Evolutionary conservation across 2,113 vertebrate genomes (phyloP).

Genomic region (Mustela nigripes): DNA sequence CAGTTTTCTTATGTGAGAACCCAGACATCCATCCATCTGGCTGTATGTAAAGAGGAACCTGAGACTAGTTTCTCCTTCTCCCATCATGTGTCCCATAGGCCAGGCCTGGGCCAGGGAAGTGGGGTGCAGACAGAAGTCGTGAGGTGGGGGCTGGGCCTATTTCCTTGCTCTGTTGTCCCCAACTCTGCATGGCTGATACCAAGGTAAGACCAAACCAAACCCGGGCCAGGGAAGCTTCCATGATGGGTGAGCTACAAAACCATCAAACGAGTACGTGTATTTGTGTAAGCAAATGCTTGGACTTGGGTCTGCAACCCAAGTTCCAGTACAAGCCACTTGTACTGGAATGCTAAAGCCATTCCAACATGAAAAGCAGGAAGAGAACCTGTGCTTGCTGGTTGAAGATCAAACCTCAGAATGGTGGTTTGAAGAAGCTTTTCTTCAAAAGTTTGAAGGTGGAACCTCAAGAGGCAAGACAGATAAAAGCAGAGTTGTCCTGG

Average conservation of each 20-base stretch:
- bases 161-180: background rate
- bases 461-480: slow-evolving; percentile 52
- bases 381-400: slow-evolving; percentile 75
- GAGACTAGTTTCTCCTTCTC: background rate
- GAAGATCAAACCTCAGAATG: slow-evolving; percentile 68
- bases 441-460: slow-evolving; percentile 66
- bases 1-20: background rate
- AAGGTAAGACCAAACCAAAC: slow-evolving; percentile 23
- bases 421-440: slow-evolving; percentile 65
- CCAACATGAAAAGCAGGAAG: slow-evolving; percentile 59
- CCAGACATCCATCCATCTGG: background rate
- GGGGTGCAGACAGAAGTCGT: background rate
- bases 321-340: background rate
- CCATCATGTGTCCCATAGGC: background rate
- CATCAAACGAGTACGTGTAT: background rate
- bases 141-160: background rate
- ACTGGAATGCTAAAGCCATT: background rate
- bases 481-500: slow-evolving; percentile 64
- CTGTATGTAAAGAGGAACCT: background rate
- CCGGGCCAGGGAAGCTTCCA: background rate
- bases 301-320: slow-evolving; percentile 7
- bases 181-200: background rate
- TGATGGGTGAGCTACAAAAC: background rate
- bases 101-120: background rate
- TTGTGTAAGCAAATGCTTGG: background rate